Evolutionary conservation across 1,140 invertebrate species (phyloP), one percentile per base, ranked within the genome.

Genomic region (Orius insidiosus): DNA sequence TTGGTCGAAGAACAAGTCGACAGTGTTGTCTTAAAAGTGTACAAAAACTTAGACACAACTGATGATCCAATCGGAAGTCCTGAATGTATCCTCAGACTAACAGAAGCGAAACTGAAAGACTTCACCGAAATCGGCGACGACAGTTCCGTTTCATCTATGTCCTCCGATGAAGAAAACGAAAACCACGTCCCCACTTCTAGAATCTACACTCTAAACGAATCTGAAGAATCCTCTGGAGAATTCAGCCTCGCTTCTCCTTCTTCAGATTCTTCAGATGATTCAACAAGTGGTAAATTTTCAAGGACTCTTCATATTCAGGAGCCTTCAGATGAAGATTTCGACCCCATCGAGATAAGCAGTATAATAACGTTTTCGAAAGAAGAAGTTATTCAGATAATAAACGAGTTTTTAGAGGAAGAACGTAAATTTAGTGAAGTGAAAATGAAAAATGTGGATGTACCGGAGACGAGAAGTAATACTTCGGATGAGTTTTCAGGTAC

Each of bases 401-500:
- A 34, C 1, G 43, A 51, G 19, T 51, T 51, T 44, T 33, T 51
- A 10, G 30, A 36, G 16, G 44, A 41, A 11, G 47, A 46, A 18
- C 19, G 50, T 24, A 48, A 40, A 31, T 24, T 46, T 3, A 41
- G 45, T 19, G 5, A 39, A 32, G 38, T 8, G 35, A 48, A 6
- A 34, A 24, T n/a, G 43, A 44, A 32, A 44, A 49, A 18, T 41
- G 50, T 7, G 5, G 39, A 9, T 13, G 4, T 16, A 36, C 50
- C 46, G 38, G 49, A 55, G 37, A 15, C 49, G 36, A 51, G 53
- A 10, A 51, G 40, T 46, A 51, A 38, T 42, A 53, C 45, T 13
- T 54, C 49, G 10, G 48, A 54, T 37, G 54, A 55, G 46, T 58
- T 58, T 52, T 57, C 57, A 33, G 55, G 51, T 8, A 55, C 56